These are phyloP conservation scores for Rhodinocichla rosea DNA, from an alignment of 2,113 vertebrate species.

Conservation along the genomic window DNA sequence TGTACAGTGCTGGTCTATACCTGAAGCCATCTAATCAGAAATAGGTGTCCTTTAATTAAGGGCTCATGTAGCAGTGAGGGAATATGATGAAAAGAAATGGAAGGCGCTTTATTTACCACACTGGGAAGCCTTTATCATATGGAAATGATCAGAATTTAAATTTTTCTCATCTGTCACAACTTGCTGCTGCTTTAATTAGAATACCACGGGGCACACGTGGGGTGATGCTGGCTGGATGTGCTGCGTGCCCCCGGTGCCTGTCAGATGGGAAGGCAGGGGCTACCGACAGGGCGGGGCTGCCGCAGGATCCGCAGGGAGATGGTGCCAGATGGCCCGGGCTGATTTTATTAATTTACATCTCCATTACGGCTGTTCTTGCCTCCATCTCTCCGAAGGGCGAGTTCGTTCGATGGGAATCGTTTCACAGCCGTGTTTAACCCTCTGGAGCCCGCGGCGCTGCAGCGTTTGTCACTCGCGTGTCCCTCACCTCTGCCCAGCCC, in stretches of 20 bases:
- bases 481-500: neutral
- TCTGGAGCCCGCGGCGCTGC: fast-evolving
- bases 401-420: neutral
- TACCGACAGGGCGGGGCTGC: neutral
- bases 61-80: neutral
- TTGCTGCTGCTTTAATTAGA: conserved; percentile 45
- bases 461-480: fast-evolving
- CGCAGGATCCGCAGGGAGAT: conserved; percentile 29
- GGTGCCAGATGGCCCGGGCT: conserved; percentile 55
- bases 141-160: conserved; percentile 30
- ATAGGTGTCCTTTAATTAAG: neutral
- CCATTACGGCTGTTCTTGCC: neutral
- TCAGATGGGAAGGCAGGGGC: conserved; percentile 41
- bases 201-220: neutral
- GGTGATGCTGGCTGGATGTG: neutral
- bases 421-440: conserved; percentile 23
- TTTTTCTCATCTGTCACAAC: conserved; percentile 22
- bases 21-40: neutral
- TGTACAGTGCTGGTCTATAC: neutral
- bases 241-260: neutral
- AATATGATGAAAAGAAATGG: neutral
- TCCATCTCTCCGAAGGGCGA: conserved; percentile 13
- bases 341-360: conserved; percentile 61
- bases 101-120: neutral
- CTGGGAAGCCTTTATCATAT: neutral